Base-by-base conservation (phyloP, 2,797 vertebrate genomes). In the Clarias pachynema region DNA sequence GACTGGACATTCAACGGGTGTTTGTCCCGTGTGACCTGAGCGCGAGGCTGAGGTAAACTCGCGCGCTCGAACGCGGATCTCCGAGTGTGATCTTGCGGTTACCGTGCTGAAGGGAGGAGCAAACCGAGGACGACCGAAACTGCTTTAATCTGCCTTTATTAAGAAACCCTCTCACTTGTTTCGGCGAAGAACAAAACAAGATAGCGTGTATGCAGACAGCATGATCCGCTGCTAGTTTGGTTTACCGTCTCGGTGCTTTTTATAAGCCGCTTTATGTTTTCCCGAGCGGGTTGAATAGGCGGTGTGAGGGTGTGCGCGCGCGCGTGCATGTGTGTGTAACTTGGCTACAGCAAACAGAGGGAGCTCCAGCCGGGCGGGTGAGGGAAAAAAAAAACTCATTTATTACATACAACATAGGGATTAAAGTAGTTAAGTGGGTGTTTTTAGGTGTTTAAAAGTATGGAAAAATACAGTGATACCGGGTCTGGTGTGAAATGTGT, bases 1-100 rank as follows among this genome's bases (percentile, higher is more conserved):
- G 92, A 93, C 92, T 91, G 89, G 53, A 84, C 79, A 59, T 86
- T 85, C 89, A 89, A 86, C 89, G 87, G 90, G 88, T 84, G 91
- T 29, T 29, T 44, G 40, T n/a, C 16, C 37, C 40, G 37, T n/a
- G 37, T 49, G 68, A 78, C 81, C 34, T 40, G 49, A 37, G 7
- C 2, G 68, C 34, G 12, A 74, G 40, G 15, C 0, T 5, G 26
- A 68, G 26, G 49, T 22, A 74, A 73, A 84, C 79, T 59, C 89
- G 81, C 82, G 87, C 84, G 88, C 68, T 73, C 84, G 68, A 26
- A 59, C 78, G 37, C 79, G 65, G 57, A 78, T 40, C 68, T 59
- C 53, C 65, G 81, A 80, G 70, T 60, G 80, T 59, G 53, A 77
- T 81, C 66, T 68, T 10, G 75, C 86, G 81, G 79, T 56, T n/a